Evolutionary conservation across 1,140 invertebrate species (phyloP).

Genomic region (Anthonomus grandis): DNA sequence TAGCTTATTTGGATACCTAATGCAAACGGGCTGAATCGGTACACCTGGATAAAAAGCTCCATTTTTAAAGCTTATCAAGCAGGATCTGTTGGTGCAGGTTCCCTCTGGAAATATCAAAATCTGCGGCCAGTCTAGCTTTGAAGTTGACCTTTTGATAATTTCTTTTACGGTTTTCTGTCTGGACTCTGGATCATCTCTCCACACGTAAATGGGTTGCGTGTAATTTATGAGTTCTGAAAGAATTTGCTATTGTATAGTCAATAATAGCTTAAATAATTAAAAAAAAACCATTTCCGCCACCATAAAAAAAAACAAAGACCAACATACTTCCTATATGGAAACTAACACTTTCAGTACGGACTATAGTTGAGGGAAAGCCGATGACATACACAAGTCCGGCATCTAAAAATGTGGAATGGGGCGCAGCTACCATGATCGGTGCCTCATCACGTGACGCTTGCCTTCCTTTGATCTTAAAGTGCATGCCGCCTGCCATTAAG

Average conservation of each 20-base stretch:
- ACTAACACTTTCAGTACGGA: slow-evolving; percentile 70
- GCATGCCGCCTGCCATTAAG: slow-evolving; percentile 74
- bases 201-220: slow-evolving; percentile 92
- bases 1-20: slow-evolving; percentile 86
- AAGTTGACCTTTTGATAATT: slow-evolving; percentile 81
- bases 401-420: slow-evolving; percentile 85
- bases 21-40: slow-evolving; percentile 90
- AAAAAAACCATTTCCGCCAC: background rate
- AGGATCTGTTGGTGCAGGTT: slow-evolving; percentile 91
- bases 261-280: background rate
- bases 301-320: slow-evolving; percentile 21
- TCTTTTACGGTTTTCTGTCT: slow-evolving; percentile 87
- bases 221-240: slow-evolving; percentile 85
- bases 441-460: slow-evolving; percentile 71
- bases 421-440: slow-evolving; percentile 79
- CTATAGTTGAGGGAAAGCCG: slow-evolving; percentile 75
- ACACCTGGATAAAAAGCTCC: slow-evolving; percentile 85
- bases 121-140: slow-evolving; percentile 85
- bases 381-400: slow-evolving; percentile 76
- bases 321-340: slow-evolving; percentile 83
- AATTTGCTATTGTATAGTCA: too few relatives aligned
- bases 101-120: slow-evolving; percentile 95
- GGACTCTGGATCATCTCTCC: slow-evolving; percentile 88
- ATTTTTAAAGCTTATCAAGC: slow-evolving; percentile 92
- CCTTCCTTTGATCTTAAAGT: slow-evolving; percentile 70